Percentiles rank a stretch among this genome's conserved stretches.
Conservation (phyloP, 2,797 vertebrate genomes). For the Phylloscopus collybita region DNA sequence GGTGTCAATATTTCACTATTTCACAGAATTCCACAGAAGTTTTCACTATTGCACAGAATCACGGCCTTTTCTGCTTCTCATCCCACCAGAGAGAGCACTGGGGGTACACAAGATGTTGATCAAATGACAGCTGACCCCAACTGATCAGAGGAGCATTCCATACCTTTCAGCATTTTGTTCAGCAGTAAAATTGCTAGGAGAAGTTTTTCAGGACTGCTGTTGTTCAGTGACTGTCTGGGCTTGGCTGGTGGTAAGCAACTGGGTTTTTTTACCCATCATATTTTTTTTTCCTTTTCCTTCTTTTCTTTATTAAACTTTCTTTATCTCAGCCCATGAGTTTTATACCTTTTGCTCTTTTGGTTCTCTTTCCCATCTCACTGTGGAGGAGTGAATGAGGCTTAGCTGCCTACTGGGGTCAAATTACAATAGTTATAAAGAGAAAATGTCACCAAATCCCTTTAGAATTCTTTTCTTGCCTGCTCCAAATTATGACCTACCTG, state of each 20-base stretch:
- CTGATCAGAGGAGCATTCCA: not conserved
- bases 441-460: not conserved
- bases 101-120: not conserved
- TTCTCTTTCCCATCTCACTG: fast-evolving
- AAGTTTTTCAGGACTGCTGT: not conserved
- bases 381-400: not conserved
- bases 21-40: too few species aligned
- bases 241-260: not conserved
- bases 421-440: not conserved
- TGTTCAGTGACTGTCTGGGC: not conserved
- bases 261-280: fast-evolving
- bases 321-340: not conserved
- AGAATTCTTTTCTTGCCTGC: not conserved
- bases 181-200: not conserved
- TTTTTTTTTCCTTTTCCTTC: not conserved
- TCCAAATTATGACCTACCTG: not conserved
- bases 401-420: not conserved
- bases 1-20: not conserved
- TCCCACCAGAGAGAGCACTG: fast-evolving
- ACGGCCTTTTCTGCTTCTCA: not conserved
- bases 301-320: not conserved
- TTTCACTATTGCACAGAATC: not conserved
- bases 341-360: not conserved
- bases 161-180: not conserved
- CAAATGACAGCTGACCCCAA: not conserved